A percentile compares a stretch with the other conserved stretches of the same genome.
Evolutionary conservation across 2,797 vertebrate species (phyloP).

Genomic region (Sebastes reedi): DNA sequence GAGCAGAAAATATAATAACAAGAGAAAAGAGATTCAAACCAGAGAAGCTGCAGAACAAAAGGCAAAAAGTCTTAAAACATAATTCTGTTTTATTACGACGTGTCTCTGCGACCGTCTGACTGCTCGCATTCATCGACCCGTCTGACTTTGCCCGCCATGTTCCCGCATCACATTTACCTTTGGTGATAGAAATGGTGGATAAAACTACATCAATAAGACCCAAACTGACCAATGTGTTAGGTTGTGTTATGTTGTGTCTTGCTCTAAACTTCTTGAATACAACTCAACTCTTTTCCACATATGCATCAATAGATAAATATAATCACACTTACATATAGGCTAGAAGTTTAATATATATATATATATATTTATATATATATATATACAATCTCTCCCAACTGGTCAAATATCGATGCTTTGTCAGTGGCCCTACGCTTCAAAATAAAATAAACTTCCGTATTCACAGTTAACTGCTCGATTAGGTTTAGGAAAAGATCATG

Average conservation of each 20-base stretch:
- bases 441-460: no score
- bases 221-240: not conserved
- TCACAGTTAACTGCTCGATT: no score
- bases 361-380: no score
- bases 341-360: no score
- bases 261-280: not conserved
- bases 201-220: not conserved
- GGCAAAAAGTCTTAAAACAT: not conserved
- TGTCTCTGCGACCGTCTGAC: not conserved
- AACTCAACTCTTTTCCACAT: not conserved
- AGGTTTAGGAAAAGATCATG: no score
- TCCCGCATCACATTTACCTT: not conserved
- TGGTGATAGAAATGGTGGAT: not conserved
- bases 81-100: not conserved
- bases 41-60: not conserved
- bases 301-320: not conserved
- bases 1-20: conserved; percentile 29
- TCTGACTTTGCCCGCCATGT: not conserved
- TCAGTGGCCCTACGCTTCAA: no score
- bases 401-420: no score
- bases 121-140: not conserved
- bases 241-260: not conserved
- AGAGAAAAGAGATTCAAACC: not conserved
- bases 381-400: no score
- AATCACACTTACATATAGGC: no score